Percentiles rank a stretch among this genome's conserved stretches.
These are phyloP conservation scores for Pedetes capensis DNA, from an alignment of 2,113 vertebrate species.

Conservation along the genomic window DNA sequence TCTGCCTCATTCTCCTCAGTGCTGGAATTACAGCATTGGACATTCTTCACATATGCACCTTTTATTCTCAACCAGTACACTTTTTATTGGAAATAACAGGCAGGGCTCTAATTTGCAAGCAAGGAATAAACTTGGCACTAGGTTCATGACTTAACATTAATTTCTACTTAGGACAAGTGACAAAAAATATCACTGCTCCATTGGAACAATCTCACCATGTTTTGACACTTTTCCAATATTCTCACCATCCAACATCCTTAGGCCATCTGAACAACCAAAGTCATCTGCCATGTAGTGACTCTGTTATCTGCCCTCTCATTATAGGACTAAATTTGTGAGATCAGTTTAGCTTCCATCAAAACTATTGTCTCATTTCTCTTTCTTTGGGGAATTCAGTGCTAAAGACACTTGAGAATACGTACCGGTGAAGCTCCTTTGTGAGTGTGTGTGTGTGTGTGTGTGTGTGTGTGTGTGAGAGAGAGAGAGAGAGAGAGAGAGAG, in stretches of 20 bases:
- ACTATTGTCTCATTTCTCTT: neutral
- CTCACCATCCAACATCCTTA: neutral
- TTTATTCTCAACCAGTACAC: neutral
- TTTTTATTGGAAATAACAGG: neutral
- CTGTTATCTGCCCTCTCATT: neutral
- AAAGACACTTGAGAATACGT: neutral
- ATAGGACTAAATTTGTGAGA: neutral
- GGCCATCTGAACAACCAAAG: neutral
- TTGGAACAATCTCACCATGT: neutral
- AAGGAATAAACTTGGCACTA: neutral
- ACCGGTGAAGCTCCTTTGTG: no score
- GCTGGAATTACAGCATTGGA: no score
- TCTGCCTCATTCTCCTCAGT: no score
- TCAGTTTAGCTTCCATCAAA: neutral
- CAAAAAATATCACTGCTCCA: neutral
- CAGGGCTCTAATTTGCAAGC: neutral
- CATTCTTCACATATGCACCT: neutral
- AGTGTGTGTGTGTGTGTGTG: no score
- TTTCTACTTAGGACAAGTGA: neutral
- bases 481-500: no score
- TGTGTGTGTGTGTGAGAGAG: no score
- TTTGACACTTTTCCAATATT: neutral
- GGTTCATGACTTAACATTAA: neutral
- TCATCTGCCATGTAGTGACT: neutral
- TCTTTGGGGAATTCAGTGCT: neutral